Evolutionary conservation across 2,113 vertebrate species (phyloP), one percentile per base, ranked within the genome.

Genomic region (Trichomycterus rosablanca): DNA sequence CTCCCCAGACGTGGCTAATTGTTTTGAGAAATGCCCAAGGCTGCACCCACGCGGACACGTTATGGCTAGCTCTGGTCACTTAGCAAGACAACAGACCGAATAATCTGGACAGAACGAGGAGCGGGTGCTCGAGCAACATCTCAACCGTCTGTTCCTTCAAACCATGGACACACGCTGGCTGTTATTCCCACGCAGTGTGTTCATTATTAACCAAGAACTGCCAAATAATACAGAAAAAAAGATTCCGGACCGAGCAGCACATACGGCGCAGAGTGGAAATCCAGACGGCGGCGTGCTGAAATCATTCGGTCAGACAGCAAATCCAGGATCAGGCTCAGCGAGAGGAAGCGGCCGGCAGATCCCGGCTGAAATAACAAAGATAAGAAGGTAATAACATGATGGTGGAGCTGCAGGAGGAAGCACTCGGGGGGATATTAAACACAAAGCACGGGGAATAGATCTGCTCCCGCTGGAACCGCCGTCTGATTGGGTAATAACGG

Each of bases 371-470:
- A 78, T 71, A 80, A 81, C 64, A 58, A n/a, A 18, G 35, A 83
- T 81, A 81, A 65, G 34, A 22, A 6, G 18, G 30, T 18, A 65
- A 65, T 56, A 39, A 48, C 43, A 48, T n/a, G 43, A 37, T 62
- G 71, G 70, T 59, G 24, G 45, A 16, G 45, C 51, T 22, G 32
- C 15, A 26, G 59, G 52, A 35, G 39, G 50, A 35, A 54, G 67
- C 71, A 77, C 79, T 80, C 78, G 67, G 24, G 22, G 37, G 56
- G 57, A 74, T 80, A 81, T 81, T 78, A 83, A 67, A 71, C 74
- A 66, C 80, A 75, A 83, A 81, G 73, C 74, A 72, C 68, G 30
- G 24, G 62, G 77, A 68, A 71, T 56, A 40, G 53, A 66, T 59
- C 59, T 59, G 58, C 50, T 73, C 66, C 12, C 7, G 50, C 23